Base-by-base conservation (phyloP, 2,888 invertebrate genomes). In the Mimumesa dahlbomi region DNA sequence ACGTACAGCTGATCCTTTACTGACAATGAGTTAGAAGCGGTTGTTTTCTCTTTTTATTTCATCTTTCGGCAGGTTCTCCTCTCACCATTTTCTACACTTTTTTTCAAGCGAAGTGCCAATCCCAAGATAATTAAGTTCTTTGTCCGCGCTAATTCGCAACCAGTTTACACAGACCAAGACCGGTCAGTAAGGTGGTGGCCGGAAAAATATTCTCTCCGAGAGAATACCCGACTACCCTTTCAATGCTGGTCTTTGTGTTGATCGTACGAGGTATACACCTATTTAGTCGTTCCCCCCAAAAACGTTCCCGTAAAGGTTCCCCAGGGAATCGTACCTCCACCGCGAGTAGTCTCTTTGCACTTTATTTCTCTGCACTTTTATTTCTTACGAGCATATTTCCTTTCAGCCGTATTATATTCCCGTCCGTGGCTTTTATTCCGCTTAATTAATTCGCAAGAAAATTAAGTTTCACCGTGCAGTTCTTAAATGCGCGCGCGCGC, bases 121-220 rank as follows among this genome's bases (percentile, higher is more conserved):
- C 63, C 61, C 54, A 49, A 62, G 45, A 71, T 77, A 77, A 77
- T 77, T 74, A 73, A 73, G 63, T 54, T 59, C 77, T 74, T 77
- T 77, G 77, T 77, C 63, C 71, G 61, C 63, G 65, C 71, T 77
- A 77, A 77, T 77, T 77, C 77, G 77, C 77, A 77, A 77, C 65
- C 74, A 77, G 65, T 77, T 77, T 77, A 67, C 77, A 61, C 67
- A 59, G 75, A 54, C 74, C 54, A 38, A 59, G 73, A 65, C 73
- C 70, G 64, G 65, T 68, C 53, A 68, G 63, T 49, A 69, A 43
- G 57, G 43, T 52, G 57, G 43, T 52, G 53, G 69, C 63, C 67
- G 77, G 64, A 77, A 77, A 77, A 77, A 77, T 77, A 71, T 74
- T 62, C 71, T 52, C 59, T 18, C 49, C 49, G n/a, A 29, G 50